Conservation (phyloP, 2,113 vertebrate species). For the Aegotheles bennettii region DNA sequence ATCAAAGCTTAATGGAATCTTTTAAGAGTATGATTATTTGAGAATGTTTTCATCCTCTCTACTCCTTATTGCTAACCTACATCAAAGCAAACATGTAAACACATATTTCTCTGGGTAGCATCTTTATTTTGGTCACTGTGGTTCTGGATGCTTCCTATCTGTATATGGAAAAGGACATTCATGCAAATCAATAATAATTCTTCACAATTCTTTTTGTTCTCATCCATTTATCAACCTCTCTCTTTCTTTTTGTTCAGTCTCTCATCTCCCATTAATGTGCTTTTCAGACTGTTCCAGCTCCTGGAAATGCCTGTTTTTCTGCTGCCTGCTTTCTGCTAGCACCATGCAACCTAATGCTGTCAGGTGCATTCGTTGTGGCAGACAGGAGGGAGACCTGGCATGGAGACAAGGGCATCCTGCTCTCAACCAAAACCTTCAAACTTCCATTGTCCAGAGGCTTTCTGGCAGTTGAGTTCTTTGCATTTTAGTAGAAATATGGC, state of each 20-base stretch:
- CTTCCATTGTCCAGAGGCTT: not conserved
- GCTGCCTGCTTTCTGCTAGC: not conserved
- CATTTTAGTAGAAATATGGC: not conserved
- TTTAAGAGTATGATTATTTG: conserved; percentile 37
- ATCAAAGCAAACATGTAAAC: conserved; percentile 3
- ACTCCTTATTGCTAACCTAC: not conserved
- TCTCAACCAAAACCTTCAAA: not conserved
- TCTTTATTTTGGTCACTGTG: not conserved
- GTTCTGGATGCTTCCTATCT: not conserved
- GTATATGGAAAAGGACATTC: not conserved
- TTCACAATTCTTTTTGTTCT: not conserved
- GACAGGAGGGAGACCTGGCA: not conserved
- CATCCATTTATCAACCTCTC: not conserved
- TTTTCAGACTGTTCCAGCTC: not conserved
- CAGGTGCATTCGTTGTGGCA: not conserved
- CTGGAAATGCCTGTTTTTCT: not conserved
- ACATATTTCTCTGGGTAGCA: not conserved
- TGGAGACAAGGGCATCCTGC: not conserved
- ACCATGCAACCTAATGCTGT: not conserved
- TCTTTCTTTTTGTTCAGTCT: not conserved
- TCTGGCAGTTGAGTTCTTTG: not conserved
- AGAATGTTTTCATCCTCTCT: conserved; percentile 3
- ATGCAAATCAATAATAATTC: not conserved
- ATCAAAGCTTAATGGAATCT: conserved; percentile 32
- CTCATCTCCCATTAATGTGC: not conserved